A percentile compares a stretch with the other conserved stretches of the same genome.
phyloP scores from a whole-genome alignment of 1,140 invertebrate genomes.

The Drosophila lacertosa region DNA sequence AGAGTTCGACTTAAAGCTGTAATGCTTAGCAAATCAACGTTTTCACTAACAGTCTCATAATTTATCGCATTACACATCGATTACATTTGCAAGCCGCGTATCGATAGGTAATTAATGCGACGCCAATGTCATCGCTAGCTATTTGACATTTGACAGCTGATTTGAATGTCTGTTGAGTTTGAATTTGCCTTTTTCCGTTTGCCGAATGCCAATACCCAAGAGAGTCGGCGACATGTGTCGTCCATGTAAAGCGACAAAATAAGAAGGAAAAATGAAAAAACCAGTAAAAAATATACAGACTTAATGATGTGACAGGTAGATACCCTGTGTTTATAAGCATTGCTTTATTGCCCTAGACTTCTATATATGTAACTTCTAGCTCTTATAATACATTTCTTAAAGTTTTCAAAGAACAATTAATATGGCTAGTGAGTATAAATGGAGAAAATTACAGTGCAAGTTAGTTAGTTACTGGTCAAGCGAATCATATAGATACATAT shows the following conservation, averaged over 20 bases:
- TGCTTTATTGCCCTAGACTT: too few species aligned
- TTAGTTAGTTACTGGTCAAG: too few species aligned
- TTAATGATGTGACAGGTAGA: too few species aligned
- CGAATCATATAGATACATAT: too few species aligned
- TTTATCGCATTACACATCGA: conserved; percentile 23
- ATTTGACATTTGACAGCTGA: conserved; percentile 51
- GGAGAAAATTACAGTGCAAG: too few species aligned
- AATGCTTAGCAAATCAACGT: conserved; percentile 10
- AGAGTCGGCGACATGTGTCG: conserved; percentile 21
- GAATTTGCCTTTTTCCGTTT: conserved; percentile 46
- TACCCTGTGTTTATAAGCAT: too few species aligned
- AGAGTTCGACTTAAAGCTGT: conserved; percentile 7
- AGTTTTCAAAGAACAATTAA: too few species aligned
- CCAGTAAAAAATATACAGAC: too few species aligned
- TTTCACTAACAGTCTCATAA: neutral
- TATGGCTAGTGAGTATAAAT: too few species aligned
- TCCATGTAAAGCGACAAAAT: conserved; percentile 14
- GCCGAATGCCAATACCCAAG: neutral
- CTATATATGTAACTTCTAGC: too few species aligned
- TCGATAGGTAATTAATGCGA: conserved; percentile 29
- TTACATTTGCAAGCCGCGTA: conserved; percentile 25
- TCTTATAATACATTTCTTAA: too few species aligned
- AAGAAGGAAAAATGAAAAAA: neutral
- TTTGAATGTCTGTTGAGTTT: conserved; percentile 43
- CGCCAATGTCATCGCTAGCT: conserved; percentile 39